A percentile compares a stretch with the other conserved stretches of the same genome.
Conservation (phyloP, 2,888 invertebrate genomes). For the Diarsia mendica region DNA sequence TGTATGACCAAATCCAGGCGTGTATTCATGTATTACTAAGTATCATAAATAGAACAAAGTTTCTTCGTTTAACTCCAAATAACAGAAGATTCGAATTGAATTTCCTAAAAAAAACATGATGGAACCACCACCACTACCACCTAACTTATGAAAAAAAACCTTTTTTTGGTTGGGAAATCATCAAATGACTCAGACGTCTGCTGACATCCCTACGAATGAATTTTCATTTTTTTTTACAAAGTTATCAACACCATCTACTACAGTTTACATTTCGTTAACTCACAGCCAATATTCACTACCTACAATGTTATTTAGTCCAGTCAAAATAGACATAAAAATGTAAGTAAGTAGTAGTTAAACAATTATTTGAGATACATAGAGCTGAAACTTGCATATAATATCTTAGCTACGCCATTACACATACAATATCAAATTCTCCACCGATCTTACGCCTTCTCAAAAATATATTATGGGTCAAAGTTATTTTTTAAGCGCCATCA, state of each 20-base stretch:
- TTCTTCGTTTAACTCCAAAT: not conserved
- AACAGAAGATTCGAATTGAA: not conserved
- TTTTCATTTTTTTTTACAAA: too few relatives aligned
- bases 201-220: too few relatives aligned
- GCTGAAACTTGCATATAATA: too few relatives aligned
- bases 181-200: too few relatives aligned
- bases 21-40: too few relatives aligned
- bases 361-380: too few relatives aligned
- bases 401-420: not conserved
- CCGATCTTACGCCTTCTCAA: not conserved
- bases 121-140: too few relatives aligned
- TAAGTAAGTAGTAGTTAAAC: too few relatives aligned
- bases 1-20: not conserved
- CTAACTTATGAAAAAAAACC: too few relatives aligned
- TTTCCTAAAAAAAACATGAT: not conserved
- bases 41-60: not conserved
- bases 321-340: not conserved
- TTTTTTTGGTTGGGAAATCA: too few relatives aligned
- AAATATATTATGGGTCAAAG: not conserved
- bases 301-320: not conserved
- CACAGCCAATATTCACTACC: not conserved
- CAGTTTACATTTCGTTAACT: not conserved
- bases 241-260: not conserved
- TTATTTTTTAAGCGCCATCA: not conserved
- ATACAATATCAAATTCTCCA: not conserved